Percentiles rank a stretch among this genome's conserved stretches.
Evolutionary conservation across 2,797 vertebrate species (phyloP).

Genomic region (Helarctos malayanus): DNA sequence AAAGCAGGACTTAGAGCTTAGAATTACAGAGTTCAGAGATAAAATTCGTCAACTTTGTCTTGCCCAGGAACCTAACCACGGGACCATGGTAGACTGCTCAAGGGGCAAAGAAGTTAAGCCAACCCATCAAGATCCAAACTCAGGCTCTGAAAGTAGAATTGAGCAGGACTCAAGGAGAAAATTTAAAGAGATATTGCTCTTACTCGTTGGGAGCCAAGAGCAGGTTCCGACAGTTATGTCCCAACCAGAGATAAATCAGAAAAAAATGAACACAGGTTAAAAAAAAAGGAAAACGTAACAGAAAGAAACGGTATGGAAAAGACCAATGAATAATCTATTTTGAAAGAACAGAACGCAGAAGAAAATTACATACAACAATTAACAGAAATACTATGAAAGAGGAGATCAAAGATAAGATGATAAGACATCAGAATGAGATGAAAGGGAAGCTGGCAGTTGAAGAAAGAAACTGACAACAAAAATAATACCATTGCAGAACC

Average conservation of each 20-base stretch:
- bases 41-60: not conserved
- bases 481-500: conserved; percentile 68
- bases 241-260: not conserved
- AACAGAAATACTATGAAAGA: conserved; percentile 58
- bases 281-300: not conserved
- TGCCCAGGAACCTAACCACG: not conserved
- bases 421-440: conserved; percentile 63
- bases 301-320: conserved; percentile 31
- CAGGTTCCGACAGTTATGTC: not conserved
- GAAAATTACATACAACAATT: conserved; percentile 72
- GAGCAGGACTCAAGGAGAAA: not conserved
- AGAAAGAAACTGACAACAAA: conserved; percentile 77
- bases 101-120: not conserved
- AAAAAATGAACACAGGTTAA: not conserved
- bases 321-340: conserved; percentile 42
- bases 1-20: conserved; percentile 47
- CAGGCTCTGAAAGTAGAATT: not conserved
- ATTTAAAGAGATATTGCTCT: not conserved
- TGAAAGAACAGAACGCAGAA: conserved; percentile 59
- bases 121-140: not conserved
- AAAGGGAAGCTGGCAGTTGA: conserved; percentile 72
- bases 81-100: not conserved
- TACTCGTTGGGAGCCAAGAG: not conserved
- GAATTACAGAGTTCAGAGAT: conserved; percentile 3
- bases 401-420: conserved; percentile 74